Evolutionary conservation across 2,113 vertebrate species (phyloP), one percentile per base, ranked within the genome.

Genomic region (Ploceus nigricollis): DNA sequence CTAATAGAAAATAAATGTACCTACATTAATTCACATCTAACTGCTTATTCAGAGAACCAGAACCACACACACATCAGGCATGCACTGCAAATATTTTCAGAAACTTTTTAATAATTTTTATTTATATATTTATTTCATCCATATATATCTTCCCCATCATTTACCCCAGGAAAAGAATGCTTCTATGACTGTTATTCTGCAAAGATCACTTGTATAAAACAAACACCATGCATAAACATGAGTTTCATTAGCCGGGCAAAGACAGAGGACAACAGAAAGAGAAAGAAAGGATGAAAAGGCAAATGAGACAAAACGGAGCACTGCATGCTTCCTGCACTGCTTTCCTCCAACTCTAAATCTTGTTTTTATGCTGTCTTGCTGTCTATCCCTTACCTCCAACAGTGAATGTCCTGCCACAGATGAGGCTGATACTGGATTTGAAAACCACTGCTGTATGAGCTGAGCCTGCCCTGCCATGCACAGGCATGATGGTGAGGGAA

Each of bases 201-300:
- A 72, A 65, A 47, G 28, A 63, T 20, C 7, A 2, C 22, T 39
- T 58, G 20, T 9, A 42, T 27, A 77, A 72, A 51, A 68, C 54
- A 48, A 83, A 39, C 7, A 4, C 4, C 14, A 44, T 11, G 9
- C 16, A 54, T 12, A 77, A 69, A 68, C 21, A 8, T 2, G 5
- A 31, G 33, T 72, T 65, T 35, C 51, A 39, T 40, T 14, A 68
- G 22, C 53, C 30, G 45, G 12, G 33, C 45, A 71, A 89, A 79
- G 66, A 51, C 0, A 87, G 18, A 44, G 15, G 25, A 57, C 0
- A 0, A 44, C 0, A 60, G 19, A 86, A 45, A 77, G n/a, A n/a
- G 2, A 78, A 65, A 16, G 10, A 56, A 77, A 60, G 17, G 1
- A 66, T 25, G 39, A 85, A 85, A 84, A 83, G 81, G 18, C 7